Evolutionary conservation across 1,140 invertebrate species (phyloP), one percentile per base, ranked within the genome.

Genomic region (Drosophila teissieri): DNA sequence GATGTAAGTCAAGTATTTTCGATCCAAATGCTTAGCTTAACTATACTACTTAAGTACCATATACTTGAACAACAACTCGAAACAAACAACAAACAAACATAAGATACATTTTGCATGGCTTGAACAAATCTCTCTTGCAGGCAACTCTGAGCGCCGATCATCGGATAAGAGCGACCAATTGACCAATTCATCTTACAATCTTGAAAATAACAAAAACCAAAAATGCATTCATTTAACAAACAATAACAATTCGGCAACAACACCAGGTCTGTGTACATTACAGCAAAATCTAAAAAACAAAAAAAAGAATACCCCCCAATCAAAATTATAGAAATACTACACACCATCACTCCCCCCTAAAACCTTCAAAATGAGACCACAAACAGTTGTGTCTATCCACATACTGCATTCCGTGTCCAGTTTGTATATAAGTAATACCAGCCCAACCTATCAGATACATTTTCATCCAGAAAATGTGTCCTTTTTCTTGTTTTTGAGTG

Each of bases 171-270:
- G 91, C 82, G 91, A 92, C 83, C 90, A 91, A 90, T 91, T 91
- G 90, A 91, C 82, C 82, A 86, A 92, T 91, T 91, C 91, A 88
- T 90, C 90, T 78, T 90, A 82, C 78, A 91, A 92, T 92, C 90
- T 89, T 91, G 88, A 92, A 81, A 90, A 91, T 91, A 92, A 91
- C 81, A 91, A 91, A 91, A 88, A 88, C 83, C 90, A 90, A 91
- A 91, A 91, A 92, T 78, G 90, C 91, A 91, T 92, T 92, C 90
- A 92, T 91, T 91, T 91, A 91, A 91, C 90, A 91, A 91, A 92
- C 90, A 92, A 92, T 92, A 92, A 92, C 75, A 92, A 92, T 92
- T 92, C 91, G 80, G 91, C 90, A 76, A 92, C 91, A 82, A 91
- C 91, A 90, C 91, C 91, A 92, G 91, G 91, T 92, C 90, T 92